Evolutionary conservation across 2,797 vertebrate genomes (phyloP), one percentile per base, ranked within the genome.

Genomic region (Luscinia megarhynchos): DNA sequence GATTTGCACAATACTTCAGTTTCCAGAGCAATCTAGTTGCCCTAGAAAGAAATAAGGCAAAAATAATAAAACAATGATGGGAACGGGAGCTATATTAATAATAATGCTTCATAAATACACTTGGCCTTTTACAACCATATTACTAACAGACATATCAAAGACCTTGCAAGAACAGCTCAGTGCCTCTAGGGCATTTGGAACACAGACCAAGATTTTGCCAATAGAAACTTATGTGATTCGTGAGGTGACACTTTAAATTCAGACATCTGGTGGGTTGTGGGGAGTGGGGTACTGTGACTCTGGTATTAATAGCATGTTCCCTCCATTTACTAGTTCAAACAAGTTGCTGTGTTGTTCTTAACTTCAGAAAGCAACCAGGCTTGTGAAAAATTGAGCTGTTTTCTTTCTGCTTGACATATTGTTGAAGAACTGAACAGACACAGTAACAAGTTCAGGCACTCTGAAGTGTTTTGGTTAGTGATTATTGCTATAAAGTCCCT

Each of bases 361-460:
- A 92, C 85, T 96, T 94, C 93, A 96, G 95, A 96, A 94, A 95
- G 91, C 91, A 96, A 88, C 55, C 50, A 90, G 81, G 77, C 94
- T 96, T 96, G 93, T 94, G 95, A 96, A 95, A 96, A 97, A 96
- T 91, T 94, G 89, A 95, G 94, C 91, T 97, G 95, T 95, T 96
- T 97, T 96, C 87, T 96, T 97, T 97, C 94, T 95, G 95, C 95
- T 94, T 96, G 95, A 94, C 91, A 62, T 97, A 94, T 93, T 88
- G 93, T 94, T 6, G 50, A 93, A 96, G 83, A 96, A 94, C 87
- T 86, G 93, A 95, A 91, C 87, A 95, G 80, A 96, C 34, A 5
- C 87, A 86, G 80, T 79, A 95, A 97, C 94, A 96, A 96, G 93
- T 97, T 96, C 94, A 94, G 95, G 90, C 94, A 94, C 91, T 94